Percentiles rank a stretch among this genome's conserved stretches.
Conservation (phyloP, 1,140 invertebrate species). For the Diuraphis noxia region DNA sequence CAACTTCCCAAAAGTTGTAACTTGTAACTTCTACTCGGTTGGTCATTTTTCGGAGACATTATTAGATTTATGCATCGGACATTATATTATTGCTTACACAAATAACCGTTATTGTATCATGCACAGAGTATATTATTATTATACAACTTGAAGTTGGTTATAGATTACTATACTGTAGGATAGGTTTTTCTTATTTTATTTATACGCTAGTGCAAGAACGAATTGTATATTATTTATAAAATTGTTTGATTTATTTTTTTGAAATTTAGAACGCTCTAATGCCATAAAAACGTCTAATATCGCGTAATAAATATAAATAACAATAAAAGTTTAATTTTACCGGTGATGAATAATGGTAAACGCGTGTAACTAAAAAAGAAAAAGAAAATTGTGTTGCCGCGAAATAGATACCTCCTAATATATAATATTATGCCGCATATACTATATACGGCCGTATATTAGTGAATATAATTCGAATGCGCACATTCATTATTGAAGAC, state of each 20-base stretch:
- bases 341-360: slow-evolving; percentile 30
- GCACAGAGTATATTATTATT: background rate
- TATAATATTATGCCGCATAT: no score
- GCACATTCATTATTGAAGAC: background rate
- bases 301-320: slow-evolving; percentile 41
- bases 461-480: slow-evolving; percentile 3
- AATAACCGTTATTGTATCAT: background rate
- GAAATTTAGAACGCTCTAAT: slow-evolving; percentile 22
- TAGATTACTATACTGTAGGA: background rate
- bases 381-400: background rate
- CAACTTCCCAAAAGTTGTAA: background rate
- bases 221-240: slow-evolving; percentile 26
- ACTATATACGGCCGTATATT: background rate
- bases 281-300: slow-evolving; percentile 35
- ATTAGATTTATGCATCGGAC: background rate
- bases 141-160: background rate
- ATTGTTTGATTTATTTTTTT: slow-evolving; percentile 36
- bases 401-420: background rate
- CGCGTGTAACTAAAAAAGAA: background rate
- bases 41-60: background rate
- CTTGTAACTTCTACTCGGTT: background rate
- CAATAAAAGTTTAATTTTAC: slow-evolving; percentile 39
- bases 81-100: background rate
- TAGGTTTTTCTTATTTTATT: slow-evolving; percentile 1
- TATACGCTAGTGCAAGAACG: background rate